Evolutionary conservation across 53 echinoderm and acorn worm species (phyloP).

Genomic region (Arbacia lixula): DNA sequence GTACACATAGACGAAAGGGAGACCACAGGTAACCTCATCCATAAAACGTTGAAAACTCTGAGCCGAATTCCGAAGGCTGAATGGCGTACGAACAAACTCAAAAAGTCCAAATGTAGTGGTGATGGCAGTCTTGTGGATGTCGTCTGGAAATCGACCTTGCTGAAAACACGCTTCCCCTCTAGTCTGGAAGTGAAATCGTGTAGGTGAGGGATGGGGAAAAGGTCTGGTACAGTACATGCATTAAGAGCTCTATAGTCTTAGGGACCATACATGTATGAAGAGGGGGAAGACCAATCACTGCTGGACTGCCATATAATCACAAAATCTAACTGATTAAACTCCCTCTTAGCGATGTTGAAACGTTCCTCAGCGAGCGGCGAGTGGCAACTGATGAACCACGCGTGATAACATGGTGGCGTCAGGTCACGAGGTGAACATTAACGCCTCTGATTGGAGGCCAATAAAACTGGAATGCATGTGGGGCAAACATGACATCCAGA

Average conservation of each 20-base stretch:
- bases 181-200: no score
- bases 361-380: slow-evolving; percentile 22
- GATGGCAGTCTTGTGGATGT: slow-evolving; percentile 53
- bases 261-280: slow-evolving; percentile 52
- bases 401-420: slow-evolving; percentile 30
- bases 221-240: slow-evolving; percentile 32
- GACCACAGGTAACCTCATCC: no score
- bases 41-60: no score
- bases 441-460: no score
- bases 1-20: no score
- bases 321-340: slow-evolving; percentile 21
- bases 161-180: slow-evolving; percentile 20
- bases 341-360: not conserved
- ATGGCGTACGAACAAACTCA: not conserved
- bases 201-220: slow-evolving; percentile 37
- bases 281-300: slow-evolving; percentile 42
- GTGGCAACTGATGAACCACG: slow-evolving; percentile 8
- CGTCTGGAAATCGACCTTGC: slow-evolving; percentile 47
- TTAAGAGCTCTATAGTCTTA: slow-evolving; percentile 51
- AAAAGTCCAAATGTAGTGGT: slow-evolving; percentile 12
- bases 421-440: no score
- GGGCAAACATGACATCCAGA: no score
- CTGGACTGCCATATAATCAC: slow-evolving; percentile 21
- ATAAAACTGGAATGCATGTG: no score
- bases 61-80: no score